Conservation (phyloP, 2,113 vertebrate species). For the Mesembrinibis cayennensis region DNA sequence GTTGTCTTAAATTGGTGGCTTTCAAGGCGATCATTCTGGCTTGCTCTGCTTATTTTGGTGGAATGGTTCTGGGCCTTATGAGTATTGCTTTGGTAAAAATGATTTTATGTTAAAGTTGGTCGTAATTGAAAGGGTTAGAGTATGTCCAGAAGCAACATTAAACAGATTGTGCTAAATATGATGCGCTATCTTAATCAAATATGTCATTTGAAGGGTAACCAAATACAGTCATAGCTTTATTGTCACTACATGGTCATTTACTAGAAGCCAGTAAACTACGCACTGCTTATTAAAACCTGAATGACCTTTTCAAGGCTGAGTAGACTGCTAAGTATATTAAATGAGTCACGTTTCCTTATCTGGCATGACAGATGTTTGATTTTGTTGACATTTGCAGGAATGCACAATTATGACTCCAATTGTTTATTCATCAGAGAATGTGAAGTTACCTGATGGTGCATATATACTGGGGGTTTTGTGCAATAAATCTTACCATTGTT, state of each 20-base stretch:
- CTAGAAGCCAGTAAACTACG: slow-evolving; percentile 36
- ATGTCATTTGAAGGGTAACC: neutral
- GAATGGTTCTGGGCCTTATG: neutral
- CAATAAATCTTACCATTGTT: slow-evolving; percentile 47
- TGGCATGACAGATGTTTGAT: slow-evolving; percentile 72
- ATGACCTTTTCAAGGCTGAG: slow-evolving; percentile 71
- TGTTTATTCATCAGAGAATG: slow-evolving; percentile 71
- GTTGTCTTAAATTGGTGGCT: neutral
- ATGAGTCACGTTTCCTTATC: slow-evolving; percentile 44
- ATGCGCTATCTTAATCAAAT: neutral
- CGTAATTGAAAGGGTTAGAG: neutral
- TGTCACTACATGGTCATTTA: slow-evolving; percentile 17
- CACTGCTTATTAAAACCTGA: slow-evolving; percentile 41
- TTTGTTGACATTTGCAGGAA: slow-evolving; percentile 76
- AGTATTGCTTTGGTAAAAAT: neutral
- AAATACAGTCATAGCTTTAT: neutral
- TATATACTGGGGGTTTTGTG: neutral
- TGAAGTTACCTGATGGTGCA: slow-evolving; percentile 40
- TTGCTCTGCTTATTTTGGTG: neutral
- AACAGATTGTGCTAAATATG: neutral
- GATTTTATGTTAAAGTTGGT: neutral
- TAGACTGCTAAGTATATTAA: slow-evolving; percentile 58
- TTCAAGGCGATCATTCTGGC: accelerated
- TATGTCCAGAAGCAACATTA: neutral
- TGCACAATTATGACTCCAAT: slow-evolving; percentile 61